Conservation (phyloP, 2,113 vertebrate genomes). For the Lagenorhynchus albirostris region DNA sequence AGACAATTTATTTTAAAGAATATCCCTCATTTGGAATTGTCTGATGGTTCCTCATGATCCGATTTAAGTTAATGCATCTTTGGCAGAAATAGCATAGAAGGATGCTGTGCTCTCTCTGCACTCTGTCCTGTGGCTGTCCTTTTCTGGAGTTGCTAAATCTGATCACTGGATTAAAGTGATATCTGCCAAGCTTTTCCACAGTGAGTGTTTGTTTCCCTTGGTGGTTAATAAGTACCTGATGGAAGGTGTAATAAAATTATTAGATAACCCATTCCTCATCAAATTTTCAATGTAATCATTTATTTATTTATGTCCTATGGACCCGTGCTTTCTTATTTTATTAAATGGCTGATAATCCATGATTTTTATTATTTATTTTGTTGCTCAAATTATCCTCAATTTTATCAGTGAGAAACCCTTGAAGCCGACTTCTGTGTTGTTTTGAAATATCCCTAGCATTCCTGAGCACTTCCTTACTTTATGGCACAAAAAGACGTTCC, state of each 20-base stretch:
- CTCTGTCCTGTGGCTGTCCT: neutral
- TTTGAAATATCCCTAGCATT: neutral
- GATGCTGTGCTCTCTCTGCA: neutral
- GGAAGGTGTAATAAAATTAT: neutral
- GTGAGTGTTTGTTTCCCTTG: neutral
- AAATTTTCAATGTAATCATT: neutral
- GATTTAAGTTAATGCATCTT: neutral
- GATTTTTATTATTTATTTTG: neutral
- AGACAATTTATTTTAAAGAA: neutral
- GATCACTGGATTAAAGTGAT: neutral
- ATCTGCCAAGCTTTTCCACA: neutral
- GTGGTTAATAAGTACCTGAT: neutral
- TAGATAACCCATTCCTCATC: neutral
- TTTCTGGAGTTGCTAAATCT: neutral
- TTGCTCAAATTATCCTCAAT: neutral
- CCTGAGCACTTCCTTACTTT: neutral
- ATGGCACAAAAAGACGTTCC: neutral
- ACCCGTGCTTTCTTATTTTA: neutral
- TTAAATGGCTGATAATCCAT: neutral
- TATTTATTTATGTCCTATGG: neutral
- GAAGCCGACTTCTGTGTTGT: neutral
- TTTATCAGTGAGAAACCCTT: neutral
- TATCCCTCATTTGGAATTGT: neutral
- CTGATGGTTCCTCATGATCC: neutral
- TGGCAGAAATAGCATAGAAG: neutral